phyloP scores from a whole-genome alignment of 1,140 invertebrate genomes.

The Drosophila rufa region DNA sequence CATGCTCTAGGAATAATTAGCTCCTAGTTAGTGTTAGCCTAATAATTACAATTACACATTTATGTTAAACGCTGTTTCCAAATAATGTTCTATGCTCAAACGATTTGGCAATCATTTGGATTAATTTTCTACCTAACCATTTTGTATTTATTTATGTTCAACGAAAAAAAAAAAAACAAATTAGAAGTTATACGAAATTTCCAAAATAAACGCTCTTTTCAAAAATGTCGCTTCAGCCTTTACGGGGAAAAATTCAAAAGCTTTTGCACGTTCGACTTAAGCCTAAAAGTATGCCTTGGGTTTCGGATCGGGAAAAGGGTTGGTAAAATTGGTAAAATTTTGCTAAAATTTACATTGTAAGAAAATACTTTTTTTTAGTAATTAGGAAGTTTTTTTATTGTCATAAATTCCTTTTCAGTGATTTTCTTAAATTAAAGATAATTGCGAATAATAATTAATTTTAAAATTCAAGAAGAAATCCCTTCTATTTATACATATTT shows the following conservation, averaged over 20 bases:
- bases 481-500: slow-evolving; percentile 7
- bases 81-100: slow-evolving; percentile 64
- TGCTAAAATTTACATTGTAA: background rate
- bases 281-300: slow-evolving; percentile 11
- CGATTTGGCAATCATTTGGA: slow-evolving; percentile 51
- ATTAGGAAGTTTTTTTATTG: no score
- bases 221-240: background rate
- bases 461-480: background rate
- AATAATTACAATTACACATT: slow-evolving; percentile 50
- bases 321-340: no score
- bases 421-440: background rate
- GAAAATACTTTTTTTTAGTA: background rate
- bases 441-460: no score
- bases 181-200: slow-evolving; percentile 14
- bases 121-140: slow-evolving; percentile 45
- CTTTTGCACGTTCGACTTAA: background rate
- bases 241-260: background rate
- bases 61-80: slow-evolving; percentile 73
- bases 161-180: slow-evolving; percentile 14
- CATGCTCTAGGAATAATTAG: slow-evolving; percentile 43
- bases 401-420: background rate
- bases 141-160: slow-evolving; percentile 75
- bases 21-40: slow-evolving; percentile 67
- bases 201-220: slow-evolving; percentile 39
- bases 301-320: background rate